phyloP scores from a whole-genome alignment of 1,140 invertebrate genomes.

The Stenopsyche tienmushanensis region DNA sequence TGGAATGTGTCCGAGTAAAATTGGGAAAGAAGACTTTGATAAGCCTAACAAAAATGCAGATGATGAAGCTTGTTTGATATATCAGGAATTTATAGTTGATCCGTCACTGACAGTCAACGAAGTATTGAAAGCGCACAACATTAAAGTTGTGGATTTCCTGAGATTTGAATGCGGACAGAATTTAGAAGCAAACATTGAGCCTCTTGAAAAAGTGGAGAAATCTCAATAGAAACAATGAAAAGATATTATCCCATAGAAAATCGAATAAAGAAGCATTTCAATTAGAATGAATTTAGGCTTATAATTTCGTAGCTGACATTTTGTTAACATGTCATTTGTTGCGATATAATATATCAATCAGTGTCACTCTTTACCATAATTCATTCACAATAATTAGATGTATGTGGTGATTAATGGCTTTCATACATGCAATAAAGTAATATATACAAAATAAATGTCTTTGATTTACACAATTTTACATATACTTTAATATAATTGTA shows the following conservation, averaged over 20 bases:
- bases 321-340: not conserved
- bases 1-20: slow-evolving; percentile 80
- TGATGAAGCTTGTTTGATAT: slow-evolving; percentile 73
- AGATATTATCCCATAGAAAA: not conserved
- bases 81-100: slow-evolving; percentile 87
- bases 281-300: no score
- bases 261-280: not conserved
- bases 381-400: not conserved
- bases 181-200: slow-evolving; percentile 40
- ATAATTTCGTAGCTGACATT: not conserved
- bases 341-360: no score
- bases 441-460: no score
- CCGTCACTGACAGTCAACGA: slow-evolving; percentile 71
- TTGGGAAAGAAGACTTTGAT: slow-evolving; percentile 69
- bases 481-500: no score
- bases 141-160: slow-evolving; percentile 78
- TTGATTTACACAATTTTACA: no score
- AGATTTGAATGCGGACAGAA: slow-evolving; percentile 81
- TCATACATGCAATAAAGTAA: no score
- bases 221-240: slow-evolving; percentile 53
- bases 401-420: not conserved
- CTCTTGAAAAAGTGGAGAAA: slow-evolving; percentile 61
- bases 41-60: slow-evolving; percentile 63
- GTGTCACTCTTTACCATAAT: no score
- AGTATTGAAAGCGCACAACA: slow-evolving; percentile 65